Conservation (phyloP, 2,113 vertebrate genomes). For the Psittacula cyanocephala region DNA sequence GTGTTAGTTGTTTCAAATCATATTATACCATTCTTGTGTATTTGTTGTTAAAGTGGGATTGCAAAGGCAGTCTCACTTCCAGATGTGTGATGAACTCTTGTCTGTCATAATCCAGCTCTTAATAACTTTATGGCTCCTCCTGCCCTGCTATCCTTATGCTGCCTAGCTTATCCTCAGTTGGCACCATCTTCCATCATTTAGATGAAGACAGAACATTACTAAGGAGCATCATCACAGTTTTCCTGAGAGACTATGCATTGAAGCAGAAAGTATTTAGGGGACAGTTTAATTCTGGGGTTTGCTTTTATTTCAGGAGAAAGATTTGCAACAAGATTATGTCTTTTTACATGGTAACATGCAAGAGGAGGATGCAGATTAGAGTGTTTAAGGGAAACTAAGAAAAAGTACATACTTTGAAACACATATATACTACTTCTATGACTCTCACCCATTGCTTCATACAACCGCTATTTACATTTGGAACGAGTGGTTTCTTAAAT, state of each 20-base stretch:
- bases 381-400: neutral
- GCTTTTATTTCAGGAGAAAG: neutral
- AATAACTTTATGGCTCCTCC: neutral
- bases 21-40: neutral
- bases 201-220: neutral
- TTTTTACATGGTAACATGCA: neutral
- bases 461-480: conserved; percentile 14
- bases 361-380: neutral
- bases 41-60: neutral
- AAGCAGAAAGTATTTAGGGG: neutral
- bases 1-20: neutral
- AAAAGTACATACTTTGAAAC: neutral
- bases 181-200: neutral
- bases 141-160: neutral
- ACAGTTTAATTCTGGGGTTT: neutral
- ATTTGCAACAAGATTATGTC: neutral
- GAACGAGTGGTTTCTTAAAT: conserved; percentile 43
- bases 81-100: neutral
- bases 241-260: neutral
- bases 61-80: neutral
- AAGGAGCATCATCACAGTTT: neutral
- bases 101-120: neutral
- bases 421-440: neutral
- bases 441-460: conserved; percentile 41
- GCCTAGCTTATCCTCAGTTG: neutral